These are phyloP conservation scores for Pyrocephalus nanus DNA, from an alignment of 2,797 vertebrate species.

Conservation along the genomic window DNA sequence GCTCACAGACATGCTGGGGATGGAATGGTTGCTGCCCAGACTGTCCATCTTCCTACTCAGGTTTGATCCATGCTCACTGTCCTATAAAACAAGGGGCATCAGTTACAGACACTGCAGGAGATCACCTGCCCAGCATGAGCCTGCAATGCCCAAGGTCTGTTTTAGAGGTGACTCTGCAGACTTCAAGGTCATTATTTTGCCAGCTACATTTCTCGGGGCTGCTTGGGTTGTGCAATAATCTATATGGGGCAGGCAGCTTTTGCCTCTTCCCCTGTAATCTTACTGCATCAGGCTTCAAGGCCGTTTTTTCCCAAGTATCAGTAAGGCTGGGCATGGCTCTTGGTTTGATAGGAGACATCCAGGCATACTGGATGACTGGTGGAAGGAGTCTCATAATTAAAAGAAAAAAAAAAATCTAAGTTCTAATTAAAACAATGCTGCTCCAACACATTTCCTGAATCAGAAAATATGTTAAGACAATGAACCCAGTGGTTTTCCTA, in stretches of 20 bases:
- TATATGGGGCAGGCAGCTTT: neutral
- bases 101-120: conserved; percentile 39
- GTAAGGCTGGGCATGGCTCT: neutral
- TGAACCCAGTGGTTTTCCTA: neutral
- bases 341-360: neutral
- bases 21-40: conserved; percentile 96
- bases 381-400: neutral
- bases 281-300: neutral
- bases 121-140: neutral
- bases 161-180: conserved; percentile 47
- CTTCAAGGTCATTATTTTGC: neutral
- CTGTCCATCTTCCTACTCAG: conserved; percentile 93
- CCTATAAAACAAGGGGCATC: conserved; percentile 81
- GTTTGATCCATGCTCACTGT: conserved; percentile 88
- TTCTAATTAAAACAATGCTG: neutral
- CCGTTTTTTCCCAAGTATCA: neutral
- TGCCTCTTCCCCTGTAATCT: neutral
- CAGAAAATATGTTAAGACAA: neutral
- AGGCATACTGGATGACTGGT: neutral
- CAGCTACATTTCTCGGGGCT: neutral
- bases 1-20: conserved; percentile 95
- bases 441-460: neutral
- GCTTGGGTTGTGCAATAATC: neutral
- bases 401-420: neutral
- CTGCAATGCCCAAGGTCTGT: neutral